Percentiles rank a stretch among this genome's conserved stretches.
phyloP scores from a whole-genome alignment of 2,888 invertebrate species.

The Biston betularia region DNA sequence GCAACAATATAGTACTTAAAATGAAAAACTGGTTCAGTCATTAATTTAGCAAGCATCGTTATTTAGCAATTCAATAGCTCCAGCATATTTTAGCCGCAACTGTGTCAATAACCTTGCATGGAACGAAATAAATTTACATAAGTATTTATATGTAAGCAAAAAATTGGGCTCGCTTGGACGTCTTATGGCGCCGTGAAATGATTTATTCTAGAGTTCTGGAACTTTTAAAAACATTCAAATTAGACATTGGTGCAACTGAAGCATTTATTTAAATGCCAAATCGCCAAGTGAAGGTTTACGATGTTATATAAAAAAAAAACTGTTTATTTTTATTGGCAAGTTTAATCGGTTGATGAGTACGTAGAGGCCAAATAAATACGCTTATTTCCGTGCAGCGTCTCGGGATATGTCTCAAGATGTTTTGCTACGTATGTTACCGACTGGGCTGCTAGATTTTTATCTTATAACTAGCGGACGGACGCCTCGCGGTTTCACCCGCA shows the following conservation, averaged over 20 bases:
- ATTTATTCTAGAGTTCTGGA: slow-evolving; percentile 52
- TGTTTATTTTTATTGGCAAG: slow-evolving; percentile 45
- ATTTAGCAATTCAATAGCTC: slow-evolving; percentile 71
- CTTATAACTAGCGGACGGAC: too few species aligned
- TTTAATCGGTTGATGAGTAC: slow-evolving; percentile 44
- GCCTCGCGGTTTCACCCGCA: too few species aligned
- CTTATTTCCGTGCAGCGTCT: slow-evolving; percentile 1
- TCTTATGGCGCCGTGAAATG: slow-evolving; percentile 56
- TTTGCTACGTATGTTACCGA: not conserved
- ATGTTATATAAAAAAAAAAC: slow-evolving; percentile 45
- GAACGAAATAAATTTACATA: slow-evolving; percentile 74
- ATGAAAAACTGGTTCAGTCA: slow-evolving; percentile 69
- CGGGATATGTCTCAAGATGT: slow-evolving; percentile 12
- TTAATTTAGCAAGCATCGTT: slow-evolving; percentile 69
- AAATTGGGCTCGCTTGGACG: slow-evolving; percentile 54
- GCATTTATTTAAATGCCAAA: slow-evolving; percentile 40
- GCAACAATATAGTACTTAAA: slow-evolving; percentile 52
- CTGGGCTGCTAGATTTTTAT: slow-evolving; percentile 7
- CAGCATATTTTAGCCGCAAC: slow-evolving; percentile 67
- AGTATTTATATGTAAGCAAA: slow-evolving; percentile 63
- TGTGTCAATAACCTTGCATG: slow-evolving; percentile 82
- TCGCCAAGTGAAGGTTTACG: slow-evolving; percentile 51
- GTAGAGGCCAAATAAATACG: slow-evolving; percentile 14
- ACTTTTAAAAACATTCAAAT: slow-evolving; percentile 25
- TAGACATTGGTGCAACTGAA: slow-evolving; percentile 47